Percentiles rank a stretch among this genome's conserved stretches.
Conservation (phyloP, 2,113 vertebrate species). For the Murina feae region DNA sequence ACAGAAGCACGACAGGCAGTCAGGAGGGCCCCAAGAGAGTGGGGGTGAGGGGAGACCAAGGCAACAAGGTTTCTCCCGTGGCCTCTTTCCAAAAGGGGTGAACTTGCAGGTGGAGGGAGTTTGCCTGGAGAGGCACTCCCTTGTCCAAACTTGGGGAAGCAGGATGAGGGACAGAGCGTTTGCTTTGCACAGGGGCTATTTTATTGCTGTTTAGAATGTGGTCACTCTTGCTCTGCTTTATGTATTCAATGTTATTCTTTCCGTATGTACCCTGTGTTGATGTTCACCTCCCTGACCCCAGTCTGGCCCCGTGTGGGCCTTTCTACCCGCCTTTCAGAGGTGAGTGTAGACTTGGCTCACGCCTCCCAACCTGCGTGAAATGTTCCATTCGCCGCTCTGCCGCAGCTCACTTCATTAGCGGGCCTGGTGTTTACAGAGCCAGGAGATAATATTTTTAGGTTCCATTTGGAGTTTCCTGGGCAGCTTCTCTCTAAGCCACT, state of each 20-base stretch:
- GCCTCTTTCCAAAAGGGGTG: neutral
- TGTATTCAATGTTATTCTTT: slow-evolving; percentile 63
- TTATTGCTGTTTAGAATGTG: slow-evolving; percentile 62
- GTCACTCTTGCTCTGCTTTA: slow-evolving; percentile 53
- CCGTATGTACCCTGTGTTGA: neutral
- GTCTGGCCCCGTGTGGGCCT: neutral
- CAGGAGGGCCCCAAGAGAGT: neutral
- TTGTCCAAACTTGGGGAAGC: slow-evolving; percentile 39
- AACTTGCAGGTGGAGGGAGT: neutral
- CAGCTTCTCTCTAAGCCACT: slow-evolving; percentile 83
- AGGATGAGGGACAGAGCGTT: neutral
- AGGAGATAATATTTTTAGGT: slow-evolving; percentile 86
- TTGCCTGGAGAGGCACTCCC: neutral
- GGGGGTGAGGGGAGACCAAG: neutral
- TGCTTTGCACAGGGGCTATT: slow-evolving; percentile 1
- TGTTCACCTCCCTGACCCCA: slow-evolving; percentile 2
- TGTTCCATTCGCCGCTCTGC: slow-evolving; percentile 57
- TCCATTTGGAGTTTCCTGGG: slow-evolving; percentile 83
- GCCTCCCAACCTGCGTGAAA: slow-evolving; percentile 59
- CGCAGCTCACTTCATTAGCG: slow-evolving; percentile 81
- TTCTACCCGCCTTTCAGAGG: neutral
- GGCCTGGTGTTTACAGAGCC: slow-evolving; percentile 83
- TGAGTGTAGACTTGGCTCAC: slow-evolving; percentile 19
- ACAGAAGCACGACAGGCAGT: accelerated
- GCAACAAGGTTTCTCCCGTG: too few species aligned